Conservation (phyloP, 2,113 vertebrate species). For the Amblyornis subalaris region DNA sequence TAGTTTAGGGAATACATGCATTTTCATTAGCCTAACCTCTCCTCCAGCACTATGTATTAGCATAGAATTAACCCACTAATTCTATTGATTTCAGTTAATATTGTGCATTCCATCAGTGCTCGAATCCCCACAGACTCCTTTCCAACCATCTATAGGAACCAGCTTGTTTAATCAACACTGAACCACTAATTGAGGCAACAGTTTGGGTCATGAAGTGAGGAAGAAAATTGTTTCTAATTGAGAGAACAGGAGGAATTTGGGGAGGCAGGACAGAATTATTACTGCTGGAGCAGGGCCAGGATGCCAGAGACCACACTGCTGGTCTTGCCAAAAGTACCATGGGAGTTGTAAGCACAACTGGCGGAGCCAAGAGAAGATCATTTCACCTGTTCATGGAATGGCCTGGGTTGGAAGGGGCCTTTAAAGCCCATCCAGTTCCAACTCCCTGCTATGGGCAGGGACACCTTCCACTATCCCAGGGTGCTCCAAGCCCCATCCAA, state of each 20-base stretch:
- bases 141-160: background rate
- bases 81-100: conserved; percentile 60
- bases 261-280: background rate
- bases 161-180: conserved; percentile 56
- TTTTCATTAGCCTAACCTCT: conserved; percentile 62
- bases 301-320: background rate
- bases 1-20: conserved; percentile 48
- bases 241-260: background rate
- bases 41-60: conserved; percentile 21
- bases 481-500: background rate
- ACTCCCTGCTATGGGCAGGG: background rate
- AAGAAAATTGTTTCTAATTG: conserved; percentile 38
- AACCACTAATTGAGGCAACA: conserved; percentile 10
- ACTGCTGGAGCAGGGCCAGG: background rate
- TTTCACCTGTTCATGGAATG: background rate
- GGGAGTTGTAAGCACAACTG: background rate
- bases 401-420: background rate
- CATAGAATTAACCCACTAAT: conserved; percentile 63
- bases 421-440: background rate
- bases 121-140: background rate
- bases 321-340: background rate
- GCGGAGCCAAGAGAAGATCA: background rate
- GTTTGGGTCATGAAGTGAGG: conserved; percentile 13
- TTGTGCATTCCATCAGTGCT: background rate
- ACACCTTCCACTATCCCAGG: background rate